Evolutionary conservation across 2,888 invertebrate species (phyloP).

Genomic region (Eupithecia dodoneata): DNA sequence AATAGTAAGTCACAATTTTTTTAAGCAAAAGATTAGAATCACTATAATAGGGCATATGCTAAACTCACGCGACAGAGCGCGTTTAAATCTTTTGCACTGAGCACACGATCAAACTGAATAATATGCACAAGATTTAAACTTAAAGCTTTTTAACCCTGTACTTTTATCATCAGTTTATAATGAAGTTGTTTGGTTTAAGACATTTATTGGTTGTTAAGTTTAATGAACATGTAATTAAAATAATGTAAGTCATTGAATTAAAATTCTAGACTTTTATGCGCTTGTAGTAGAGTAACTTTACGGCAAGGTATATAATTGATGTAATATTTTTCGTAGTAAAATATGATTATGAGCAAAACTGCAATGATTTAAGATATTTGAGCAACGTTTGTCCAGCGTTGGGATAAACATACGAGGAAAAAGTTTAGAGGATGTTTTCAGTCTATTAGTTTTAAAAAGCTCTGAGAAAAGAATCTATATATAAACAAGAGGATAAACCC

Average conservation of each 20-base stretch:
- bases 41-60: background rate
- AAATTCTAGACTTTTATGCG: conserved; percentile 6
- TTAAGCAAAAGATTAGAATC: background rate
- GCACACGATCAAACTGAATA: background rate
- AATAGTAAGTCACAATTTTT: background rate
- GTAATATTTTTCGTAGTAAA: background rate
- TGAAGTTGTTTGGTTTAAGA: background rate
- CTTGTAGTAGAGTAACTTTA: conserved; percentile 5
- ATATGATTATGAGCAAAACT: background rate
- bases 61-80: conserved; percentile 23
- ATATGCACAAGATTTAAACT: conserved; percentile 1
- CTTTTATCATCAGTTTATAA: conserved; percentile 12
- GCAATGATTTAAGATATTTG: background rate
- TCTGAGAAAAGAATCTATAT: background rate
- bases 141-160: conserved; percentile 14
- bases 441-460: background rate
- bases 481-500: background rate
- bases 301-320: background rate
- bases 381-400: background rate
- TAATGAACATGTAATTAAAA: conserved; percentile 4
- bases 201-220: conserved; percentile 12
- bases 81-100: conserved; percentile 41
- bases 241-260: conserved; percentile 5
- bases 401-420: background rate
- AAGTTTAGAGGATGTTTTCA: background rate